Base-by-base conservation (phyloP, 2,888 invertebrate species). In the Seira ritae region DNA sequence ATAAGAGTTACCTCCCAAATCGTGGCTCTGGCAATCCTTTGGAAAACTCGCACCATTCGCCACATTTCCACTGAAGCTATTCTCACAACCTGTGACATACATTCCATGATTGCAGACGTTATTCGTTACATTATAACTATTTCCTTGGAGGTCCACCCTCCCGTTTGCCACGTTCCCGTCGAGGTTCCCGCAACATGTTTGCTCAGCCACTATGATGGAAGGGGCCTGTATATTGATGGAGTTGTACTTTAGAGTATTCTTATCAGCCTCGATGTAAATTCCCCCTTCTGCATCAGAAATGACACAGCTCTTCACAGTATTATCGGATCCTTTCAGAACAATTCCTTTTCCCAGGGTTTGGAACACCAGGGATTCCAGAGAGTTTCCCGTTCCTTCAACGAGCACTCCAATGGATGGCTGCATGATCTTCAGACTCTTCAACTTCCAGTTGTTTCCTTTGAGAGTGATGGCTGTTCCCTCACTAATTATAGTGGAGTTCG, bases 191-290 rank as follows among this genome's bases (percentile, higher is more conserved):
- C 88, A 87, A 42, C 88, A 88, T 31, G 87, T 86, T 1, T 71
- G 66, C 67, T 88, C 85, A 4, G 71, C 71, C 1, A 88, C 78
- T 19, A 86, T 84, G n/a, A 88, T 86, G 8, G 87, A 87, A 1
- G 88, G 88, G 12, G 88, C 85, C 80, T 87, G 85, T 50, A 88
- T 88, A 76, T 88, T 88, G 10, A 88, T 73, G 0, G 88, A 88
- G 60, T 88, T 88, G 83, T 88, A 87, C 31, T 81, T 73, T 3
- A 88, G 65, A 17, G 77, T 84, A 31, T 85, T 84, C 22, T 68
- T 65, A 66, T 84, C 84, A 10, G 75, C 74, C 67, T 88, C 88
- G 22, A 88, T 46, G 23, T 88, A 75, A 60, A 88, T 86, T 6
- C 88, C 87, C 60, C 86, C 85, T 22, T 80, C 84, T 8, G 87